Evolutionary conservation across 2,888 invertebrate genomes (phyloP).

Genomic region (Antheraea yamamai): DNA sequence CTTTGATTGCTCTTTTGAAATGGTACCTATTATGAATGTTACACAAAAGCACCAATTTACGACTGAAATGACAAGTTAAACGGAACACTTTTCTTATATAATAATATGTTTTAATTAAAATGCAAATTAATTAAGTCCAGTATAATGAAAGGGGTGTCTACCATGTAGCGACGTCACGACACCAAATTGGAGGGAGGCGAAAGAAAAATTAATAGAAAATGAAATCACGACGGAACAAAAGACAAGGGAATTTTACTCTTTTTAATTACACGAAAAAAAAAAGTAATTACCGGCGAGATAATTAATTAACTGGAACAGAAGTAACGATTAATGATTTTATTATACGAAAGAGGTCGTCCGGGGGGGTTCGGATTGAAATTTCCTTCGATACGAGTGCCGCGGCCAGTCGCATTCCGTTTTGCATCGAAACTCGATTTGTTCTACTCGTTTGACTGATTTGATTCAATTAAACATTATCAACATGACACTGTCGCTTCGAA

Average conservation of each 20-base stretch:
- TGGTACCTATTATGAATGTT: constrained; percentile 35
- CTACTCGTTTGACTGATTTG: constrained; percentile 65
- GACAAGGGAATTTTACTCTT: constrained; percentile 82
- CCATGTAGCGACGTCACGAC: constrained; percentile 75
- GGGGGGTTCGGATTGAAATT: constrained; percentile 69
- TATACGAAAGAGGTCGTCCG: constrained; percentile 77
- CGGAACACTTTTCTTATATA: constrained; percentile 55
- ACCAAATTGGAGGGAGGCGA: constrained; percentile 84
- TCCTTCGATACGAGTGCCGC: constrained; percentile 51
- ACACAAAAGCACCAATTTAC: constrained; percentile 47
- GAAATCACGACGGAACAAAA: constrained; percentile 80
- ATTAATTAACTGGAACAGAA: constrained; percentile 83
- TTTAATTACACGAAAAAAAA: constrained; percentile 79
- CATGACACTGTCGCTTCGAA: constrained; percentile 25
- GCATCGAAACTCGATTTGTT: constrained; percentile 69
- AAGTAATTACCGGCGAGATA: constrained; percentile 82
- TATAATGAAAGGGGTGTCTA: constrained; percentile 79
- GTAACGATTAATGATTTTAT: constrained; percentile 83
- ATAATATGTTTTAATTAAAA: constrained; percentile 80
- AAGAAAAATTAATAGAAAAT: constrained; percentile 82
- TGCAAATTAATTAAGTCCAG: constrained; percentile 79
- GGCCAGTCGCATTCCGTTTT: constrained; percentile 55
- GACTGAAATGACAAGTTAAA: constrained; percentile 44
- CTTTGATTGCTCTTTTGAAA: constrained; percentile 26
- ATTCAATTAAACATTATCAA: constrained; percentile 68